Conservation (phyloP, 2,888 invertebrate genomes). For the Catocala nupta region DNA sequence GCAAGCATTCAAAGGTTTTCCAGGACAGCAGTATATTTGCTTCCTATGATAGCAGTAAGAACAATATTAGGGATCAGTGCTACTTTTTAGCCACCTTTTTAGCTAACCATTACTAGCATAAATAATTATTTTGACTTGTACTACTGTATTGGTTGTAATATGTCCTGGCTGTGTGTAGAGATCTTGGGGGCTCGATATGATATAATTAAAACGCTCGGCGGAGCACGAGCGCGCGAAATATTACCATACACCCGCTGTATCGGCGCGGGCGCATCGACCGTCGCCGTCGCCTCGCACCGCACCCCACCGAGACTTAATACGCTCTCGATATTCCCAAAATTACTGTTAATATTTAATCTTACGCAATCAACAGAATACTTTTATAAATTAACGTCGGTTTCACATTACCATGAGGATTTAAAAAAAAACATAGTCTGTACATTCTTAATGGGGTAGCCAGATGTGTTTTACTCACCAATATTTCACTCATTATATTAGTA, state of each 20-base stretch:
- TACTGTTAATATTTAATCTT: conserved; percentile 11
- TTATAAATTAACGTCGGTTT: too few relatives aligned
- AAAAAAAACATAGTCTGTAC: too few relatives aligned
- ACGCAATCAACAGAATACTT: too few relatives aligned
- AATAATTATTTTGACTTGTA: neutral
- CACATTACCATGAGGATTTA: too few relatives aligned
- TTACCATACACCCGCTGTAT: conserved; percentile 73
- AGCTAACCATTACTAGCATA: neutral
- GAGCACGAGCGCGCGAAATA: conserved; percentile 79
- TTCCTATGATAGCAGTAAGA: too few relatives aligned
- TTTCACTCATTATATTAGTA: too few relatives aligned
- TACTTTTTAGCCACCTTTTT: too few relatives aligned
- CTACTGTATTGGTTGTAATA: conserved; percentile 20
- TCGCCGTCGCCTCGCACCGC: conserved; percentile 10
- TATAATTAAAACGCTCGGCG: conserved; percentile 75
- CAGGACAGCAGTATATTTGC: too few relatives aligned
- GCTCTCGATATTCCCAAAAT: conserved; percentile 21
- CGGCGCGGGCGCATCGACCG: conserved; percentile 45
- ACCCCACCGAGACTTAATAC: neutral
- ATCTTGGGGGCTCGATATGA: conserved; percentile 70
- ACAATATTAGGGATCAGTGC: too few relatives aligned
- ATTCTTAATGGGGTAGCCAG: too few relatives aligned
- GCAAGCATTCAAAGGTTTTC: too few relatives aligned
- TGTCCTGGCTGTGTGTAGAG: conserved; percentile 44
- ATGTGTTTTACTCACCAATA: too few relatives aligned